Evolutionary conservation across 23 tunicate species (phyloP), one percentile per base, ranked within the genome.

Genomic region (Phallusia fumigata): DNA sequence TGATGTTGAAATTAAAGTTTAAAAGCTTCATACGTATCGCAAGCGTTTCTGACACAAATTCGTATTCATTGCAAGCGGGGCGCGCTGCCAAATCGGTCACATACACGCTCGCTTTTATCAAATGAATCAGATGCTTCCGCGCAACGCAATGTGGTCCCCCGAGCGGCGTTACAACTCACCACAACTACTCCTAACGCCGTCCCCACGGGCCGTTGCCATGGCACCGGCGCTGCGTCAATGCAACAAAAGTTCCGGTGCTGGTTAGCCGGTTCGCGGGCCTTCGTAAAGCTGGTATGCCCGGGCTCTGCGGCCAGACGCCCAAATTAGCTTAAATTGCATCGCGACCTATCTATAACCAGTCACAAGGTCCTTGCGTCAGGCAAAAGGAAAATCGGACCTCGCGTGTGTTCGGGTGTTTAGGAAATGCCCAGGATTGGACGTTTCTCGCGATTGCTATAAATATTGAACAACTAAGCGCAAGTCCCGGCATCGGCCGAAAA

Each of bases 111-210:
- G 11, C 69, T 58, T 8, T 6, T 6, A 58, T 13, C 26, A 16
- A 58, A 58, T 58, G 69, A 58, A 58, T 58, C 69, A 58, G 69
- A 21, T 24, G 69, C 69, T 58, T 58, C 69, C 69, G 69, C 69
- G 69, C 26, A 58, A 21, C 69, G 11, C 69, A 24, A 13, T 58
- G 28, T 58, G 69, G 69, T 58, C 69, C 69, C 69, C 26, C 5
- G 28, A 58, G 69, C 69, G 69, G 69, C 28, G 28, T 24, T 21
- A 24, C 69, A 58, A 58, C 69, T 58, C 69, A 58, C 69, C 69
- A 24, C 69, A 21, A 58, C 69, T 58, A 22, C 69, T 22, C 69
- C 28, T 13, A 22, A 58, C 11, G 69, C 28, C 69, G 69, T 58
- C 69, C 69, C 69, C 11, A 58, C 16, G 69, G 69, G 16, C 69